Evolutionary conservation across 35 echinoderm and acorn worm species (phyloP).

Genomic region (Stichopus chloronotus): DNA sequence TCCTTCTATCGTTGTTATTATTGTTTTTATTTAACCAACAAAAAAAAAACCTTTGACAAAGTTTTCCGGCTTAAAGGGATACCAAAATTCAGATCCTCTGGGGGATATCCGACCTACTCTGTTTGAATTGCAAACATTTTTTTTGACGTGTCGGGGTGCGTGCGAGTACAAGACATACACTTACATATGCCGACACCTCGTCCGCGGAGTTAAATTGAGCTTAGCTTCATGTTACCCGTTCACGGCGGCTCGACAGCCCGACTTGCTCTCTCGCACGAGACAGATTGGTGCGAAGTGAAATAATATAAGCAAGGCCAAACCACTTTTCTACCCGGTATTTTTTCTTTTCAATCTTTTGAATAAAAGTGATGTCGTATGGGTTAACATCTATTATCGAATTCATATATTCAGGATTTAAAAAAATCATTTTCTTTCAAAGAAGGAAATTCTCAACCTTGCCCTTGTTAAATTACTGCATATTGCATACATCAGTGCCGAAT

Average conservation of each 20-base stretch:
- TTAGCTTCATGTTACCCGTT: conserved; percentile 45
- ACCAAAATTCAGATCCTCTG: neutral
- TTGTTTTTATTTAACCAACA: no score
- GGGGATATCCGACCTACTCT: conserved; percentile 25
- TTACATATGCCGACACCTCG: conserved; percentile 51
- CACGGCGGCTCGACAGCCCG: conserved; percentile 27
- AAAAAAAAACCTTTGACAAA: neutral
- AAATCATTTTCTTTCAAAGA: conserved; percentile 11
- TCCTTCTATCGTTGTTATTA: no score
- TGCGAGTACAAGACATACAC: conserved; percentile 2
- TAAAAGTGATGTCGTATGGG: conserved; percentile 30
- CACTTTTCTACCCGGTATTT: neutral
- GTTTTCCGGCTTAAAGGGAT: neutral
- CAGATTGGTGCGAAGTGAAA: conserved; percentile 41
- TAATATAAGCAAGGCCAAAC: neutral
- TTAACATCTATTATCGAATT: conserved; percentile 40
- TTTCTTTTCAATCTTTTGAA: neutral
- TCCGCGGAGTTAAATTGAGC: conserved; percentile 11
- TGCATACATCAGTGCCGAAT: conserved; percentile 13
- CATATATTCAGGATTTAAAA: conserved; percentile 28
- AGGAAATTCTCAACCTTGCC: conserved; percentile 28
- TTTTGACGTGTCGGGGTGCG: neutral
- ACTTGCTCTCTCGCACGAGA: conserved; percentile 29
- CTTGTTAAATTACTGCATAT: conserved; percentile 27
- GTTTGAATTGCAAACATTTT: conserved; percentile 48